Conservation (phyloP, 2,797 vertebrate species). For the Hafferia zeledoni region DNA sequence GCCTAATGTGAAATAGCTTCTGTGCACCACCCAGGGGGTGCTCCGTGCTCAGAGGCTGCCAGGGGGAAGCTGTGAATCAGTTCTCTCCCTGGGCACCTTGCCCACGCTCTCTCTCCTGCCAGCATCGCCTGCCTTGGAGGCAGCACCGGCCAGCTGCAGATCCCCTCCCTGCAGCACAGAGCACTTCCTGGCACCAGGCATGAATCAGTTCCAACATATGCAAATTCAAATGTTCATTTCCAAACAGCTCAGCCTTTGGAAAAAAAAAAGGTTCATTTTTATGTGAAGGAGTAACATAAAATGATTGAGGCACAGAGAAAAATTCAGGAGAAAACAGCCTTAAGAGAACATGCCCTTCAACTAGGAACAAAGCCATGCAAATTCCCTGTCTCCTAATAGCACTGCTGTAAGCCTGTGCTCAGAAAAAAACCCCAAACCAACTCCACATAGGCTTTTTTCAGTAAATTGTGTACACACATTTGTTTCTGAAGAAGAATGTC, state of each 20-base stretch:
- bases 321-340: not conserved
- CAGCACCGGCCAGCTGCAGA: conserved; percentile 54
- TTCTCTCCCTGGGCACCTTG: conserved; percentile 30
- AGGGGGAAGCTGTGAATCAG: conserved; percentile 61
- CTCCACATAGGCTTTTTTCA: not conserved
- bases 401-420: not conserved
- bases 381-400: not conserved
- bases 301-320: not conserved
- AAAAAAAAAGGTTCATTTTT: not conserved
- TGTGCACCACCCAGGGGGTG: conserved; percentile 37
- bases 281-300: not conserved
- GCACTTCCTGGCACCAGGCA: conserved; percentile 32
- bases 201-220: conserved; percentile 50
- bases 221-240: conserved; percentile 44
- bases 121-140: conserved; percentile 41
- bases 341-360: not conserved
- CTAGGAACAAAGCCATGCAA: not conserved
- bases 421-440: not conserved
- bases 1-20: conserved; percentile 36
- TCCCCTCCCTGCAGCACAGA: not conserved
- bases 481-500: not conserved
- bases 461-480: not conserved
- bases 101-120: conserved; percentile 47
- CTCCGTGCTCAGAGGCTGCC: conserved; percentile 45
- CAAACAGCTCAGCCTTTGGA: conserved; percentile 17